Percentiles rank a stretch among this genome's conserved stretches.
These are phyloP conservation scores for Microctenopoma lineatum DNA, from an alignment of 2,797 vertebrate species.

Conservation along the genomic window DNA sequence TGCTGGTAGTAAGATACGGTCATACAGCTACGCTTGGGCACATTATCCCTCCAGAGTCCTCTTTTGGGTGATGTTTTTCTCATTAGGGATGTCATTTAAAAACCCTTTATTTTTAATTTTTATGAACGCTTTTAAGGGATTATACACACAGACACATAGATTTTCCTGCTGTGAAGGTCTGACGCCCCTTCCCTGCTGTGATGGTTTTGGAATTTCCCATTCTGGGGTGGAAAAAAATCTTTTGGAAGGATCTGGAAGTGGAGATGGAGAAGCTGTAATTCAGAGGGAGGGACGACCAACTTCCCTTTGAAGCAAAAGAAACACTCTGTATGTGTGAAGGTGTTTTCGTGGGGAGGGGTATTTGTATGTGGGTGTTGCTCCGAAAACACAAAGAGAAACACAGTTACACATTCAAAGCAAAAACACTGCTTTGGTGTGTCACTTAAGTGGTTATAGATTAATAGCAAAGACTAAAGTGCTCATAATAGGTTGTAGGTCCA, in stretches of 20 bases:
- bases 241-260: constrained; percentile 61
- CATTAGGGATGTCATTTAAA: constrained; percentile 59
- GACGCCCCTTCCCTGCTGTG: constrained; percentile 69
- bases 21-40: neutral
- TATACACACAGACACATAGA: constrained; percentile 32
- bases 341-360: neutral
- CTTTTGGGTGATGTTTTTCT: constrained; percentile 58
- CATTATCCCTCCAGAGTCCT: constrained; percentile 10
- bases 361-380: constrained; percentile 50
- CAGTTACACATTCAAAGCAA: constrained; percentile 21
- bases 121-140: constrained; percentile 68
- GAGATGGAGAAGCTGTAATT: constrained; percentile 56
- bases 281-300: constrained; percentile 50
- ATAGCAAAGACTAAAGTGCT: constrained; percentile 21
- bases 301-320: constrained; percentile 60
- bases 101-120: constrained; percentile 57
- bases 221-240: constrained; percentile 59
- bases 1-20: constrained; percentile 42
- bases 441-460: constrained; percentile 33
- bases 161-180: constrained; percentile 40
- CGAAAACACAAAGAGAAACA: constrained; percentile 41
- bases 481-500: neutral
- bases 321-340: constrained; percentile 12
- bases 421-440: constrained; percentile 14
- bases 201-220: constrained; percentile 75